Percentiles rank a stretch among this genome's conserved stretches.
These are phyloP conservation scores for Poeciliopsis paucimaculata DNA, from an alignment of 2,797 vertebrate species.

Conservation along the genomic window DNA sequence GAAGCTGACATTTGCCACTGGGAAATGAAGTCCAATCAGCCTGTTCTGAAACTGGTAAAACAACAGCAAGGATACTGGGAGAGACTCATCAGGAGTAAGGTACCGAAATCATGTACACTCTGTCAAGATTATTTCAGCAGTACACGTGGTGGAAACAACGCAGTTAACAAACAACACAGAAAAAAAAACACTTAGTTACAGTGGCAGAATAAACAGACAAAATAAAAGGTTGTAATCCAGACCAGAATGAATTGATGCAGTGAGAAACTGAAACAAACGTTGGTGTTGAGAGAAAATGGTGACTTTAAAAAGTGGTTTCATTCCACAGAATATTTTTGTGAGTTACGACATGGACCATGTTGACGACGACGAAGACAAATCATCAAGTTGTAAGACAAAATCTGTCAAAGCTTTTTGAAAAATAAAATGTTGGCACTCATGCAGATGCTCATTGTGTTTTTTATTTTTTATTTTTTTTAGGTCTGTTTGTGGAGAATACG, in stretches of 20 bases:
- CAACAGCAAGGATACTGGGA: conserved; percentile 67
- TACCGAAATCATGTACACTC: conserved; percentile 1
- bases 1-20: conserved; percentile 61
- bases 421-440: neutral
- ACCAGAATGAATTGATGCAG: neutral
- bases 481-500: conserved; percentile 57
- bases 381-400: conserved; percentile 26
- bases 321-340: conserved; percentile 74
- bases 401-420: neutral
- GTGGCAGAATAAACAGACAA: too few species aligned
- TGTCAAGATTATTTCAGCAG: neutral
- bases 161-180: too few species aligned
- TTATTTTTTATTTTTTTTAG: conserved; percentile 36
- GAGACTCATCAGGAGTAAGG: conserved; percentile 73
- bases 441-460: neutral
- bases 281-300: neutral
- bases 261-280: neutral
- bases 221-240: too few species aligned
- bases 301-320: neutral
- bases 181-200: too few species aligned
- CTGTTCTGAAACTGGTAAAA: conserved; percentile 76
- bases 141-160: too few species aligned
- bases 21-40: conserved; percentile 75
- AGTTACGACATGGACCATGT: conserved; percentile 75
- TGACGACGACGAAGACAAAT: conserved; percentile 57